A percentile compares a stretch with the other conserved stretches of the same genome.
These are phyloP conservation scores for Sander vitreus DNA, from an alignment of 2,113 vertebrate genomes.

Conservation along the genomic window DNA sequence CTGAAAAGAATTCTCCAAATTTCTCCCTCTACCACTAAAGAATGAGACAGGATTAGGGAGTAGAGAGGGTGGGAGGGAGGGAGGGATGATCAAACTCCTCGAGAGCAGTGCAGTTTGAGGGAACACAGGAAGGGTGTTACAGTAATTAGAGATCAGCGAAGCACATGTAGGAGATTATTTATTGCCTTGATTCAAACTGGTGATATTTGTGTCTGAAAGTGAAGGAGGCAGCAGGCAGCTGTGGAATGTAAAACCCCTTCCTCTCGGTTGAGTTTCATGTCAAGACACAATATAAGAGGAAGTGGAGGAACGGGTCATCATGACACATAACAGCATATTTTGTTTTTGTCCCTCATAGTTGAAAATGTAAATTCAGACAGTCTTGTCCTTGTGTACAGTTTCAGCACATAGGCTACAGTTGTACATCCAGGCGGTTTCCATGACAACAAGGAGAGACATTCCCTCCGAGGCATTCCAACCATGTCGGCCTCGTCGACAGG, in stretches of 20 bases:
- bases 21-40: conserved; percentile 67
- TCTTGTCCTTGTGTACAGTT: neutral
- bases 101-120: conserved; percentile 32
- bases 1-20: conserved; percentile 81
- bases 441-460: conserved; percentile 16
- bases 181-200: conserved; percentile 35
- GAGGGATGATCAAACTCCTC: conserved; percentile 45
- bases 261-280: conserved; percentile 16
- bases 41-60: conserved; percentile 35
- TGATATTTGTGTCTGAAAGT: conserved; percentile 45
- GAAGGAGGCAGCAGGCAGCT: conserved; percentile 51
- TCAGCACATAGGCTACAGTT: neutral
- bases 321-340: neutral
- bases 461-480: conserved; percentile 41
- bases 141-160: conserved; percentile 51
- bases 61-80: conserved; percentile 26
- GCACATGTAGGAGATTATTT: conserved; percentile 27
- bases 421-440: conserved; percentile 1
- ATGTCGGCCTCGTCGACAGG: neutral
- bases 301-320: neutral
- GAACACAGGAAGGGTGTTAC: conserved; percentile 40
- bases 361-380: conserved; percentile 2
- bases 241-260: conserved; percentile 39
- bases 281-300: conserved; percentile 1
- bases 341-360: neutral